Percentiles rank a stretch among this genome's conserved stretches.
These are phyloP conservation scores for Oriolus oriolus DNA, from an alignment of 2,113 vertebrate species.

Conservation along the genomic window DNA sequence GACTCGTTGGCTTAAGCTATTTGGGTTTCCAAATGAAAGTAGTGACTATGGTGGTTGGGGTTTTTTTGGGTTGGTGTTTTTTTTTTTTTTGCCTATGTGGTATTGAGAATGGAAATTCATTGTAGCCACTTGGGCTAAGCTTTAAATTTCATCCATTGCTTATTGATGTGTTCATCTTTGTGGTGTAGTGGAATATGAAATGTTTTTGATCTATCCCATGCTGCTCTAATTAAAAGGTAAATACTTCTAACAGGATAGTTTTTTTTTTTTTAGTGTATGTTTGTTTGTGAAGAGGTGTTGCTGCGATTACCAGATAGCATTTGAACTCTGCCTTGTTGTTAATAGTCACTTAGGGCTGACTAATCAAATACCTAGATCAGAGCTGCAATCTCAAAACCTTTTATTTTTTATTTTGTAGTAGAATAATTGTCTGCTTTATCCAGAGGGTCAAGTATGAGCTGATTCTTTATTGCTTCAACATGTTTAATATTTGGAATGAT, in stretches of 20 bases:
- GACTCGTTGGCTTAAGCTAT: background rate
- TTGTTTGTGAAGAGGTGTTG: background rate
- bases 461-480: background rate
- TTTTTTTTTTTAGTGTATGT: background rate
- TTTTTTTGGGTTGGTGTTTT: background rate
- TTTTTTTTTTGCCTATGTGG: background rate
- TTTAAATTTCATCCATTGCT: background rate
- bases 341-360: background rate
- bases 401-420: background rate
- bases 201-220: background rate
- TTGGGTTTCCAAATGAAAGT: slow-evolving; percentile 32
- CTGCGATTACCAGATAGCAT: background rate
- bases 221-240: background rate
- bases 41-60: background rate
- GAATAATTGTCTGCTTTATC: background rate
- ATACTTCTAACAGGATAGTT: background rate
- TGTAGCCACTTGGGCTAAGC: background rate
- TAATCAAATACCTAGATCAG: background rate
- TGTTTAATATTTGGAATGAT: background rate
- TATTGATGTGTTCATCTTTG: background rate
- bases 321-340: background rate
- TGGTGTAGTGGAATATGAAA: background rate
- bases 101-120: background rate
- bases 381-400: background rate
- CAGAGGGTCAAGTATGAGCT: background rate